Base-by-base conservation (phyloP, 2,888 invertebrate genomes). In the Tanytarsus gracilentus region DNA sequence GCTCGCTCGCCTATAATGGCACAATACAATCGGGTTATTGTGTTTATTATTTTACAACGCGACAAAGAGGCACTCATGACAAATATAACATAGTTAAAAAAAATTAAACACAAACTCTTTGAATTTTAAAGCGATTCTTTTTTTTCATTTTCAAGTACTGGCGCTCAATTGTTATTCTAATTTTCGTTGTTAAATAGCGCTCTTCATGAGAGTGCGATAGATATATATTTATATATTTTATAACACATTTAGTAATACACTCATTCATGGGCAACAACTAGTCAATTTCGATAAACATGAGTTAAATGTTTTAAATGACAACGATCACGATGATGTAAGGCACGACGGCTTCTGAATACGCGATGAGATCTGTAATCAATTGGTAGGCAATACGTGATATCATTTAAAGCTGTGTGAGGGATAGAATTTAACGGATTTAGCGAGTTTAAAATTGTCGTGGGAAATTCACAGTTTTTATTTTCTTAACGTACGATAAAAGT, bases 111-210 rank as follows among this genome's bases (percentile, higher is more conserved):
- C 44, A 23, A 18, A 44, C 44, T 44, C 18, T 44, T 44, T 44
- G 44, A 44, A 44, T 53, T 30, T 53, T 53, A 30, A 53, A 36
- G n/a, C n/a, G n/a, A n/a, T n/a, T n/a, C n/a, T n/a, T n/a, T n/a
- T n/a, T n/a, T n/a, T n/a, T n/a, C n/a, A n/a, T 14, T 53, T 36
- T 40, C 55, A 23, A 56, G 40, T 56, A 40, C 55, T 33, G 55
- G 55, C 55, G 40, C 55, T 56, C 25, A 23, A 56, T 56, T 56
- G 55, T 56, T 56, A 56, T 56, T 56, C 55, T 56, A 56, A 56
- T 56, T 56, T 18, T 26, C 27, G 25, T 40, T 40, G 33, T 44
- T 44, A 23, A 44, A 44, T 44, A 18, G 23, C 23, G 23, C n/a
- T n/a, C 44, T 44, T 44, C 18, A 44, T 23, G 44, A 44, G 44